These are phyloP conservation scores for Chiloscyllium plagiosum DNA, from an alignment of 2,113 vertebrate species.

Conservation along the genomic window DNA sequence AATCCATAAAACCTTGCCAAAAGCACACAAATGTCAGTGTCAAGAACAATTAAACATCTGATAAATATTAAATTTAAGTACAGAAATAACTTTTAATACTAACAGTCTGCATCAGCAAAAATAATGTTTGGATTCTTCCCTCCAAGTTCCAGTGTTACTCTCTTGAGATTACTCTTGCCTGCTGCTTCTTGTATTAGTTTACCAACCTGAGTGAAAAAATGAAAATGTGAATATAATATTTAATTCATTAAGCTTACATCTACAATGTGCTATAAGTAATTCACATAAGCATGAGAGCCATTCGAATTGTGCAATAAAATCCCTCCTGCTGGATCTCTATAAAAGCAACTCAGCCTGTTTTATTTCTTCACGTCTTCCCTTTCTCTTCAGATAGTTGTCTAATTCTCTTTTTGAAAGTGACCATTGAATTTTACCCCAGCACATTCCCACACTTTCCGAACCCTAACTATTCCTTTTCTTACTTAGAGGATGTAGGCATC, in stretches of 20 bases:
- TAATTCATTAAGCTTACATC: neutral
- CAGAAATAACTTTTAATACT: slow-evolving; percentile 49
- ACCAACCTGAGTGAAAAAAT: slow-evolving; percentile 64
- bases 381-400: too few species aligned
- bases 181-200: slow-evolving; percentile 78
- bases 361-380: too few species aligned
- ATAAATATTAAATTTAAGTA: neutral
- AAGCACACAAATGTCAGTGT: neutral
- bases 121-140: slow-evolving; percentile 83
- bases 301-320: neutral
- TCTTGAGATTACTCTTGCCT: slow-evolving; percentile 78
- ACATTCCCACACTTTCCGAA: too few species aligned
- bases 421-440: too few species aligned
- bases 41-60: neutral
- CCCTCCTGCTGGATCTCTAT: neutral
- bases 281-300: neutral
- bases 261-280: neutral
- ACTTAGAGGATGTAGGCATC: too few species aligned
- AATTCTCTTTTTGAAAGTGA: too few species aligned
- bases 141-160: slow-evolving; percentile 78
- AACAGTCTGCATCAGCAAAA: slow-evolving; percentile 79
- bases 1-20: neutral
- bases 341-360: too few species aligned
- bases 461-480: too few species aligned
- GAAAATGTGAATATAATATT: neutral